Evolutionary conservation across 1,140 invertebrate species (phyloP).

Genomic region (Trachymyrmex cornetzi): DNA sequence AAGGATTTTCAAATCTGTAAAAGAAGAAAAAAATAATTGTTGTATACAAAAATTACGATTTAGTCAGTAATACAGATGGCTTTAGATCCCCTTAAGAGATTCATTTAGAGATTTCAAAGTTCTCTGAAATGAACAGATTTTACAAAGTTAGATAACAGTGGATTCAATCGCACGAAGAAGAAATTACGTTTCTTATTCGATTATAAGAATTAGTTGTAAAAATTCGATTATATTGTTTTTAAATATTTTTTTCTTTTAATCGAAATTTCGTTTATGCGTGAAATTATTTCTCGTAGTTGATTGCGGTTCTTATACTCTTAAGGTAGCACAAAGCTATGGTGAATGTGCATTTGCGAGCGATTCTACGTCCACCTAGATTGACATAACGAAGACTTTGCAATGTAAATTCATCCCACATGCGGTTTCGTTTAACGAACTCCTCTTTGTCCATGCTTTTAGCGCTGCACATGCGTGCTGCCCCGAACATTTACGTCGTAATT

Average conservation of each 20-base stretch:
- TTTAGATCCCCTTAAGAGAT: too few relatives aligned
- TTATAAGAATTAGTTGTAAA: background rate
- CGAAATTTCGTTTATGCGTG: background rate
- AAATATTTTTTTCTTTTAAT: background rate
- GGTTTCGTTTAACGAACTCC: conserved; percentile 65
- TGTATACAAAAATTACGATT: too few relatives aligned
- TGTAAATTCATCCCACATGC: conserved; percentile 62
- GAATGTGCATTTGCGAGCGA: conserved; percentile 7
- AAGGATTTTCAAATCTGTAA: too few relatives aligned
- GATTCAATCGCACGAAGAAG: background rate
- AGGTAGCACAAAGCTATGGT: conserved; percentile 31
- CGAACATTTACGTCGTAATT: conserved; percentile 70
- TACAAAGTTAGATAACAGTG: background rate
- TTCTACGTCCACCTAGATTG: conserved; percentile 40
- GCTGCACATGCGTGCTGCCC: background rate
- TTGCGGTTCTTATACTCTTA: conserved; percentile 21
- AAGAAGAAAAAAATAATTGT: too few relatives aligned
- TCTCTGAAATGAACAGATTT: background rate
- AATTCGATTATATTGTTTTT: background rate
- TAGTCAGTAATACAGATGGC: too few relatives aligned
- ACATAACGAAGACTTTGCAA: conserved; percentile 42
- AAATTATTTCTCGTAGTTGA: conserved; percentile 4
- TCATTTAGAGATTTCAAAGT: background rate
- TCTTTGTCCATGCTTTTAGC: conserved; percentile 68
- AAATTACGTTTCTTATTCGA: background rate